Evolutionary conservation across 2,888 invertebrate species (phyloP).

Genomic region (Monochamus alternatus): DNA sequence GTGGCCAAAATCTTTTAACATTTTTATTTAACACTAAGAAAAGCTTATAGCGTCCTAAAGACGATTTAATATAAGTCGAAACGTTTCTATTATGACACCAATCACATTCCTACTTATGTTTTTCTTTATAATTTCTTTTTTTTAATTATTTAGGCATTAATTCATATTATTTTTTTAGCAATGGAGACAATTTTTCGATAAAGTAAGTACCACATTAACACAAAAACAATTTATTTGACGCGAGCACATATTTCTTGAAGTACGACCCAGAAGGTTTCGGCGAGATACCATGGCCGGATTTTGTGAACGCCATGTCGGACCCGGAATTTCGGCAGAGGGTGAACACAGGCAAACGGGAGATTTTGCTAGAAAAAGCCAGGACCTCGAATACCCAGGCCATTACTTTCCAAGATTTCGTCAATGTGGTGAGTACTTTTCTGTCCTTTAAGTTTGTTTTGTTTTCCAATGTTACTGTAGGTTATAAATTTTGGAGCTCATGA

Average conservation of each 20-base stretch:
- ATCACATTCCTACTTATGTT: too few species aligned
- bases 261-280: conserved; percentile 95
- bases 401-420: conserved; percentile 94
- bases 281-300: conserved; percentile 91
- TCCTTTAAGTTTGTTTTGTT: too few species aligned
- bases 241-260: conserved; percentile 69
- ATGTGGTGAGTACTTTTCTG: conserved; percentile 84
- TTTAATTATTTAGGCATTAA: not conserved
- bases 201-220: conserved; percentile 75
- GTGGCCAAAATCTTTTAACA: too few species aligned
- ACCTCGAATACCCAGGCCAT: conserved; percentile 84
- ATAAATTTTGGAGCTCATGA: too few species aligned
- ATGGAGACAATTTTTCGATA: conserved; percentile 92
- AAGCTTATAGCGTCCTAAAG: too few species aligned
- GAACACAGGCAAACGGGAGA: conserved; percentile 70
- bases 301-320: conserved; percentile 80
- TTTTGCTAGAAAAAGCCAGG: conserved; percentile 82
- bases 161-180: conserved; percentile 76
- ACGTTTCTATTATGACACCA: too few species aligned
- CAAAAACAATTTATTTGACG: not conserved
- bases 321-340: conserved; percentile 68
- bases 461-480: too few species aligned
- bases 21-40: too few species aligned
- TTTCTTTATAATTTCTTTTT: too few species aligned
- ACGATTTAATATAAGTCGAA: too few species aligned